These are phyloP conservation scores for Latrodectus hesperus DNA, from an alignment of 2,888 invertebrate species.

Conservation along the genomic window DNA sequence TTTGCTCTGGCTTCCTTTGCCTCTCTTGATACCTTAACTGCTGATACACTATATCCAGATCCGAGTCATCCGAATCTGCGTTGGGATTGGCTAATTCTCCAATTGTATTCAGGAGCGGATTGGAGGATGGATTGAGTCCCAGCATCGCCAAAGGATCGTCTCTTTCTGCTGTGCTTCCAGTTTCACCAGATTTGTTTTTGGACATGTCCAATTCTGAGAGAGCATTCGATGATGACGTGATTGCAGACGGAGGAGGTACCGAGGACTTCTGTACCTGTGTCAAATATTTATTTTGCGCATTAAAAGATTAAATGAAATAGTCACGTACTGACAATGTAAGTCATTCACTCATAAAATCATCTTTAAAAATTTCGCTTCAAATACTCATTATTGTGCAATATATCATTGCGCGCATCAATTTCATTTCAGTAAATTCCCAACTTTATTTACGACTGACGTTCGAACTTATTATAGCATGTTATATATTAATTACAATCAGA, in stretches of 20 bases:
- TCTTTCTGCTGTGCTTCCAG: neutral
- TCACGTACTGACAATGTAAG: too few species aligned
- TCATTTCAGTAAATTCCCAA: too few species aligned
- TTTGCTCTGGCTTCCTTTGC: constrained; percentile 58
- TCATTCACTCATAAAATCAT: too few species aligned
- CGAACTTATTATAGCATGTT: too few species aligned
- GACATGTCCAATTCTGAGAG: constrained; percentile 26
- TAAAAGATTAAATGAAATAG: too few species aligned
- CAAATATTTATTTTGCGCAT: neutral
- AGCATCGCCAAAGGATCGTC: neutral
- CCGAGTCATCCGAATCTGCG: constrained; percentile 70
- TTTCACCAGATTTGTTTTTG: constrained; percentile 8
- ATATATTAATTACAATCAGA: too few species aligned
- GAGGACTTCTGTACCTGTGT: neutral
- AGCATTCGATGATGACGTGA: neutral
- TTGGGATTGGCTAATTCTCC: constrained; percentile 71
- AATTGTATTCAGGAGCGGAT: constrained; percentile 74
- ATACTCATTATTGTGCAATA: too few species aligned
- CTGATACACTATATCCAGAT: constrained; percentile 69
- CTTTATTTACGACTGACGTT: too few species aligned
- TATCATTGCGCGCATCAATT: too few species aligned
- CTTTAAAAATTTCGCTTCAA: too few species aligned
- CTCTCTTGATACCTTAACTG: constrained; percentile 57
- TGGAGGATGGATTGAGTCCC: constrained; percentile 52
- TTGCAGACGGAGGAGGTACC: constrained; percentile 11